Conservation (phyloP, 2,888 invertebrate genomes). For the Heliconius hortense region DNA sequence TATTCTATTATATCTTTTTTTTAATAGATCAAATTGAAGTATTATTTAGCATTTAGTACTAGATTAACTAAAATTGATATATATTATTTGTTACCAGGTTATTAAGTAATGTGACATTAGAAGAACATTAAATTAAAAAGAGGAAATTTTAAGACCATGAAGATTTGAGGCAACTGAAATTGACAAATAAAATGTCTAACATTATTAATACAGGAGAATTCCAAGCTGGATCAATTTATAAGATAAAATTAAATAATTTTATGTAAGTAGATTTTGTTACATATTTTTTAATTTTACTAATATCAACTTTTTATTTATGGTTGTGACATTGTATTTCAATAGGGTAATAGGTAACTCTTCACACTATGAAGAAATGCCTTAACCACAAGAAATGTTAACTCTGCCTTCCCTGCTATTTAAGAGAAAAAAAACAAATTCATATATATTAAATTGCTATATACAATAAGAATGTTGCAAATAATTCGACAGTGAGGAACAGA, state of each 20-base stretch:
- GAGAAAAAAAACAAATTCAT: no score
- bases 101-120: neutral
- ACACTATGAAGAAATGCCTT: no score
- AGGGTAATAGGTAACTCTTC: no score
- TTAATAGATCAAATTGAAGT: neutral
- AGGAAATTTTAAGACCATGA: neutral
- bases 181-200: conserved; percentile 58
- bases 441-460: no score
- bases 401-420: no score
- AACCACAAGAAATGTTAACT: no score
- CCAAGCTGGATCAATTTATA: conserved; percentile 76
- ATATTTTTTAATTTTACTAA: no score
- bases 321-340: no score
- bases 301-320: no score
- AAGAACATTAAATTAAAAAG: neutral
- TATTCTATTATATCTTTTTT: neutral
- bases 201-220: conserved; percentile 55
- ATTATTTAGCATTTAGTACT: neutral
- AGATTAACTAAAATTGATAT: neutral
- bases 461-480: no score
- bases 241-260: conserved; percentile 81
- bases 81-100: neutral
- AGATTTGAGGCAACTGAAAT: neutral
- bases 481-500: no score
- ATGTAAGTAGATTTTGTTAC: conserved; percentile 69